Conservation (phyloP, 1,140 invertebrate genomes). For the Ceratina japonica region DNA sequence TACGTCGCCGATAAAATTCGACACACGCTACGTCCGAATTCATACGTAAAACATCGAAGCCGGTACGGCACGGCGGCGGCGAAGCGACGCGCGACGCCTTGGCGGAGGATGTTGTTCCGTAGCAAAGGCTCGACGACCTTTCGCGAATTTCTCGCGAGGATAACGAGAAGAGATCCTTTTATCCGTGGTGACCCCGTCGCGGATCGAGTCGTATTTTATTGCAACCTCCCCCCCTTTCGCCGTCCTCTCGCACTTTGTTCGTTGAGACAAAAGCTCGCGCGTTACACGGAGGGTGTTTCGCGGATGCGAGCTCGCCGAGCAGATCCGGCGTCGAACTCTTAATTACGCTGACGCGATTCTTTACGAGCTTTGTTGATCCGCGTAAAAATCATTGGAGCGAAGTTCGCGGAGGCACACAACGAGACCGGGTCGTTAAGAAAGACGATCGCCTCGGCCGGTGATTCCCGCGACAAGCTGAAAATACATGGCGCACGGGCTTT, state of each 20-base stretch:
- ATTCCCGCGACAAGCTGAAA: constrained; percentile 2
- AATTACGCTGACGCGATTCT: constrained; percentile 28
- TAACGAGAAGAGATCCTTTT: constrained; percentile 41
- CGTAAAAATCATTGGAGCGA: constrained; percentile 7
- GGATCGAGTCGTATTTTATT: constrained; percentile 36
- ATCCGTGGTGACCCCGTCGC: constrained; percentile 43
- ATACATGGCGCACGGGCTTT: constrained; percentile 10
- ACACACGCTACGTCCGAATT: constrained; percentile 9
- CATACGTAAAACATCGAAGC: not conserved
- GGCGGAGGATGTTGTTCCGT: constrained; percentile 40
- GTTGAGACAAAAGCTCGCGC: not conserved
- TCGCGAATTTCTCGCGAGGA: constrained; percentile 38
- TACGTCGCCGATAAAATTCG: constrained; percentile 23
- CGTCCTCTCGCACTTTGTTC: not conserved
- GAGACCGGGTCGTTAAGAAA: constrained; percentile 12
- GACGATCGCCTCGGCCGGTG: constrained; percentile 3
- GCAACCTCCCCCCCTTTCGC: not conserved
- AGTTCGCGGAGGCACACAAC: not conserved
- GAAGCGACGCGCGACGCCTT: not conserved
- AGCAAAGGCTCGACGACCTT: constrained; percentile 44
- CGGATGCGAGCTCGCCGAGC: too few relatives aligned
- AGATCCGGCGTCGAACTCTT: constrained; percentile 5
- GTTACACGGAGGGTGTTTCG: not conserved
- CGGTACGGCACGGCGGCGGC: not conserved
- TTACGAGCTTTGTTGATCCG: not conserved